These are phyloP conservation scores for Siphlonurus alternatus DNA, from an alignment of 2,888 invertebrate genomes.

Conservation along the genomic window DNA sequence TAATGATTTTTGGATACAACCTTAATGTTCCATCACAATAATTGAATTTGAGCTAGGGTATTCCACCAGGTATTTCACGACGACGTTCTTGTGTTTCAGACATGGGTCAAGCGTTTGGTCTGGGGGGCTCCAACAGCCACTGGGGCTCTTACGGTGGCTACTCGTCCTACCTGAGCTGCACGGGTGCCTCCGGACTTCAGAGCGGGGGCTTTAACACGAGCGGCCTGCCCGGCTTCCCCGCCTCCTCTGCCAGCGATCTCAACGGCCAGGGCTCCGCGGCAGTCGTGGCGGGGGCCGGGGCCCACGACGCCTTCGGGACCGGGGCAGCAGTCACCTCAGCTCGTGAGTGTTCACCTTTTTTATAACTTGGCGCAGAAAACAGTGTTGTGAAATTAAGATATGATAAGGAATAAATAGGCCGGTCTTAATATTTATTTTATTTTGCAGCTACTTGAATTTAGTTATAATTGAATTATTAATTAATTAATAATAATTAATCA, in stretches of 20 bases:
- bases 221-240: slow-evolving; percentile 47
- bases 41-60: too few relatives aligned
- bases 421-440: too few relatives aligned
- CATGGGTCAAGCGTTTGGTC: slow-evolving; percentile 64
- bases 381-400: too few relatives aligned
- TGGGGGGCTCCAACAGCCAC: slow-evolving; percentile 64
- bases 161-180: slow-evolving; percentile 60
- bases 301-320: slow-evolving; percentile 30
- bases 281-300: slow-evolving; percentile 38
- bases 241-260: slow-evolving; percentile 23
- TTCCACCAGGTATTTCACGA: too few relatives aligned
- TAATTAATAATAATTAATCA: too few relatives aligned
- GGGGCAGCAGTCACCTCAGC: slow-evolving; percentile 24
- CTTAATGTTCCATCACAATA: too few relatives aligned
- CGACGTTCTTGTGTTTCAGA: slow-evolving; percentile 38
- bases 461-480: too few relatives aligned
- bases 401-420: too few relatives aligned
- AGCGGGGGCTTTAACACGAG: slow-evolving; percentile 52
- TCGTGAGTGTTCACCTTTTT: slow-evolving; percentile 19
- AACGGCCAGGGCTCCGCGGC: slow-evolving; percentile 37
- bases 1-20: too few relatives aligned
- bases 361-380: not conserved
- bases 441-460: too few relatives aligned
- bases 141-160: slow-evolving; percentile 82
- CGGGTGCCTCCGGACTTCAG: slow-evolving; percentile 41